Conservation (phyloP, 1,140 invertebrate genomes). For the Trichonephila clavata region DNA sequence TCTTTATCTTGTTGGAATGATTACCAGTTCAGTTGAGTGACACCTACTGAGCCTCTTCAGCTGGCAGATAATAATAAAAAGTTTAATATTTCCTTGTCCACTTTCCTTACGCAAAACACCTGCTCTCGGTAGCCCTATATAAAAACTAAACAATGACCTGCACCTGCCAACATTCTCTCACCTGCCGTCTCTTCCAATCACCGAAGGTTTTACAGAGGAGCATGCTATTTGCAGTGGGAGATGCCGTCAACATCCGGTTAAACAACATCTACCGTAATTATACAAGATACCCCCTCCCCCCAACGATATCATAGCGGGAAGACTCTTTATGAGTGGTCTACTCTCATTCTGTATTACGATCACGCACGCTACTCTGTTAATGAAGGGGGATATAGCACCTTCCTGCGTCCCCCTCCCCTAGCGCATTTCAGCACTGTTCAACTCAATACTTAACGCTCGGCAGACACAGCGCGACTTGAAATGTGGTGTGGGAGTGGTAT, state of each 20-base stretch:
- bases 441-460: slow-evolving; percentile 26
- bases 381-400: slow-evolving; percentile 47
- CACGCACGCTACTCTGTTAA: slow-evolving; percentile 37
- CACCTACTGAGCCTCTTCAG: slow-evolving; percentile 20
- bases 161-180: slow-evolving; percentile 55
- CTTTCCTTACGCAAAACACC: slow-evolving; percentile 39
- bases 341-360: neutral
- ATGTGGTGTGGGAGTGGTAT: neutral
- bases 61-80: neutral
- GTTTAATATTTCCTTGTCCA: neutral
- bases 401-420: neutral
- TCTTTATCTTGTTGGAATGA: neutral
- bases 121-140: slow-evolving; percentile 27
- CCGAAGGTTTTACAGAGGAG: neutral
- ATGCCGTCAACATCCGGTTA: slow-evolving; percentile 68
- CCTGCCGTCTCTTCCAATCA: slow-evolving; percentile 49
- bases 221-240: slow-evolving; percentile 44
- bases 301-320: neutral
- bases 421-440: neutral
- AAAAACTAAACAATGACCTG: slow-evolving; percentile 50
- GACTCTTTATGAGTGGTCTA: neutral
- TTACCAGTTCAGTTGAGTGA: neutral
- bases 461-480: neutral
- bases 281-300: slow-evolving; percentile 38
- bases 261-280: slow-evolving; percentile 55